Base-by-base conservation (phyloP, 2,888 invertebrate species). In the Mesopsocus fuscifrons region DNA sequence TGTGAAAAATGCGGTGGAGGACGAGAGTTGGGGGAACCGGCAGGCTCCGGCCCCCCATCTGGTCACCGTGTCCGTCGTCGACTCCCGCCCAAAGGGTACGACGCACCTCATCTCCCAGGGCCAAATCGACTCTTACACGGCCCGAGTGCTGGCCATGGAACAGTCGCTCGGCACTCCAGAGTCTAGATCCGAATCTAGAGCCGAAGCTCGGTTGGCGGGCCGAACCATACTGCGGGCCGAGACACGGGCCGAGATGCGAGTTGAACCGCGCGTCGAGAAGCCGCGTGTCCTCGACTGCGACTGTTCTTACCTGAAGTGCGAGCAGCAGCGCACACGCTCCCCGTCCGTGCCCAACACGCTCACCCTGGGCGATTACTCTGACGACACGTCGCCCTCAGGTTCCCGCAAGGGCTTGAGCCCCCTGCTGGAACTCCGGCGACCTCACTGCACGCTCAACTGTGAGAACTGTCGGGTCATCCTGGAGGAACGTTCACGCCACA, bases 401-500 rank as follows among this genome's bases (percentile, higher is more conserved):
- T 38, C 48, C 45, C 63, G 76, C 51, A 66, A 77, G 49, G 73
- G 77, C 6, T 71, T 77, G 48, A 77, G 77, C 51, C 77, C 77
- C 1, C 62, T 77, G 47, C 64, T 77, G 45, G 77, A 77, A 62
- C 72, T 76, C 52, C 65, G 76, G 30, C 62, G 77, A 41, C 77
- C 77, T 16, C 73, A 76, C 56, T 79, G 78, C 62, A 79, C 77
- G 2, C 66, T 79, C 42, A 77, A 77, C 52, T 79, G 79, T 54
- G 74, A 75, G 55, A 68, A 74, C 54, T 79, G 79, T 62, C 75
- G 71, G 44, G 67, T 71, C 42, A 68, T 74, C 46, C 66, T 78
- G 38, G 77, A 76, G 56, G 75, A 77, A 52, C 69, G 74, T 53
- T 77, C 76, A 61, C 74, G 69, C 62, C 71, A 65, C 55, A 62